Conservation (phyloP, 2,113 vertebrate genomes). For the Gavialis gangeticus region DNA sequence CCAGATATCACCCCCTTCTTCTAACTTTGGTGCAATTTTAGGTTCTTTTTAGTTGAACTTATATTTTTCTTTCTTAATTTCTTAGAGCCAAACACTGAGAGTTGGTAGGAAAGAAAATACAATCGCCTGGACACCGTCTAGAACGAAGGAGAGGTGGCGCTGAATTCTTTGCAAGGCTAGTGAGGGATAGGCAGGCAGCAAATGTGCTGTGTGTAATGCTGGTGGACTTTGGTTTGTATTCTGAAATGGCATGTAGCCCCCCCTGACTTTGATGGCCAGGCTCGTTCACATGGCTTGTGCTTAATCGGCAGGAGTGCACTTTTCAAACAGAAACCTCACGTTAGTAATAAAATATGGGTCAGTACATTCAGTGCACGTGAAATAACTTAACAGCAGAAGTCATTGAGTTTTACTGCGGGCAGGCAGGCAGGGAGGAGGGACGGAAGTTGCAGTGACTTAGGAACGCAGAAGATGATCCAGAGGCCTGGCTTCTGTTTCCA, state of each 20-base stretch:
- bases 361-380: neutral
- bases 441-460: neutral
- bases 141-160: neutral
- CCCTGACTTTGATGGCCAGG: neutral
- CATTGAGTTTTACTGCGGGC: too few relatives aligned
- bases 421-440: neutral
- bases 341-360: neutral
- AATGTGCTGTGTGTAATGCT: accelerated
- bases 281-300: neutral
- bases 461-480: neutral
- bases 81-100: accelerated
- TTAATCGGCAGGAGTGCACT: neutral
- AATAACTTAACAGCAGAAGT: neutral
- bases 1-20: too few relatives aligned
- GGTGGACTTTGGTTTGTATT: neutral
- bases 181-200: neutral
- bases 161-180: neutral
- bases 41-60: accelerated
- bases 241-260: neutral
- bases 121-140: neutral
- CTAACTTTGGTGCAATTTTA: neutral
- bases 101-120: neutral
- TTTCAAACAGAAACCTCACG: neutral
- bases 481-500: neutral
- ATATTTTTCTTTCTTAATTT: neutral